Base-by-base conservation (phyloP, 2,797 vertebrate species). In the Taenioides sp. region DNA sequence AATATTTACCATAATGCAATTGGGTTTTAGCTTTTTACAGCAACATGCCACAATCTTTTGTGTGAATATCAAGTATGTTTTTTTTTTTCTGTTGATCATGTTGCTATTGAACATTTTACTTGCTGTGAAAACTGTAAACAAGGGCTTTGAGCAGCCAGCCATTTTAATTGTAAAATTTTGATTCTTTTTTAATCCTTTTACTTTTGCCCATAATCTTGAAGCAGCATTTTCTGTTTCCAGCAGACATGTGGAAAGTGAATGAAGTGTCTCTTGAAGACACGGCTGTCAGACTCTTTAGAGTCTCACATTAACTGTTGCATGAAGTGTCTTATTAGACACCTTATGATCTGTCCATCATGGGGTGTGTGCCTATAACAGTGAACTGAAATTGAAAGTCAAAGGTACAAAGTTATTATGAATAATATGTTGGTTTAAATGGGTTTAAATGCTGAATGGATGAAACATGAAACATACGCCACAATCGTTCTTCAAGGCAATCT, bases 61-160 rank as follows among this genome's bases (percentile, higher is more conserved):
- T 73, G 55, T 16, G 57, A 57, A 76, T 74, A 77, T 20, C 18
- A 28, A 14, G 20, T 27, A 9, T 34, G 67, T 65, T 67, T 60
- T 63, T 0, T 16, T 60, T 63, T 78, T 59, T 69, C 69, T 69
- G 74, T 77, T 68, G 7, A 66, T 74, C 71, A 72, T 71, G 60
- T 77, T 22, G 40, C 18, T 52, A 50, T 68, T n/a, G 58, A 76
- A 73, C 77, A 64, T 83, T 80, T 75, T 77, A 79, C 49, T 79
- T 67, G 28, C 60, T 77, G 78, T 75, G 70, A 81, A 73, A 73
- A 76, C 67, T 75, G 75, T 73, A 71, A 86, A 86, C 84, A 73
- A 65, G 77, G 66, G 65, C 9, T 74, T 43, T 28, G 47, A 73
- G 71, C 77, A 65, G 67, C 75, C 74, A 78, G 70, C 80, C 63